Evolutionary conservation across 2,113 vertebrate species (phyloP), one percentile per base, ranked within the genome.

Genomic region (Procapra przewalskii): DNA sequence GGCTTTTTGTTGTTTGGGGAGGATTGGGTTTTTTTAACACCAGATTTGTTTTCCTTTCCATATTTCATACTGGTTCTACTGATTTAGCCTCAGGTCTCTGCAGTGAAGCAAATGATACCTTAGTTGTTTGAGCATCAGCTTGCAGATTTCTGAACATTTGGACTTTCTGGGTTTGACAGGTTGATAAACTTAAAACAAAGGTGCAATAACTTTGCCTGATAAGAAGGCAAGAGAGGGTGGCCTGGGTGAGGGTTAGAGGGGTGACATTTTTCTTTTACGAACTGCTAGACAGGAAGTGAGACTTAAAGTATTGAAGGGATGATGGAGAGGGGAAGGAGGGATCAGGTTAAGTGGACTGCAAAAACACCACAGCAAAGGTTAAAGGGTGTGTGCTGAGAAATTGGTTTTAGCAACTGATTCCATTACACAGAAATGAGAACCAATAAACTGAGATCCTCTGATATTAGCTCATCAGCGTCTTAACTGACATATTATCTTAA

Each of bases 251-350:
- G 71, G 91, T 94, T 96, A 92, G 83, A 4, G n/a, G 79, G 90
- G 96, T 91, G 79, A 94, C 86, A 95, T 48, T 98, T 98, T 98
- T 97, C 95, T 98, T 99, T 99, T 98, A 99, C 98, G 98, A 99
- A 98, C 98, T 99, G 98, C 83, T 98, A 98, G 91, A 89, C 96
- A 98, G 99, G 98, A 99, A 99, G 98, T 99, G 98, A 98, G 97
- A 94, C 96, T 98, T 97, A 98, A 98, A 98, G 97, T 97, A 98
- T 97, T 98, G 98, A 98, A 98, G 97, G 98, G 98, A 98, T 90
- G 92, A 97, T 98, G 98, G 96, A 97, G 95, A 95, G 54, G 85
- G 62, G 87, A 92, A 86, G 64, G 52, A 97, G 93, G 79, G 64
- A 98, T 98, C 97, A 92, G 96, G 84, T 40, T 97, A 98, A 98